Evolutionary conservation across 2,797 vertebrate genomes (phyloP).

Genomic region (Neomorphus geoffroyi): DNA sequence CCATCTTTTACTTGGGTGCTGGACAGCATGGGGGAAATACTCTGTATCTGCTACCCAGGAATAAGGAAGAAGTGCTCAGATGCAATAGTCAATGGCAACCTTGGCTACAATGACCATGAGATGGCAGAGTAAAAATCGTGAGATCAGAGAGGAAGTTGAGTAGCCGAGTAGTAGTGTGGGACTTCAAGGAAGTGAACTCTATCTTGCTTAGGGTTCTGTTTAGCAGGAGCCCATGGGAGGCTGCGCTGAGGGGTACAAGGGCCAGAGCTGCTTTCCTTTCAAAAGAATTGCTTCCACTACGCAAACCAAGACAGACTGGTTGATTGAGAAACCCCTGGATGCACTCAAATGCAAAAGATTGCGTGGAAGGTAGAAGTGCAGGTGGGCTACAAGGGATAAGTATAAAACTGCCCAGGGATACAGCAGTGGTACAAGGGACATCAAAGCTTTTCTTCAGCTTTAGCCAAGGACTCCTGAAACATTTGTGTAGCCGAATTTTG

Average conservation of each 20-base stretch:
- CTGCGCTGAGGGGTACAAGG: neutral
- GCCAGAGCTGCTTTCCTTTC: neutral
- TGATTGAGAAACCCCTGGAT: neutral
- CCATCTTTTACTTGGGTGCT: neutral
- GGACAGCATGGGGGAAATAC: neutral
- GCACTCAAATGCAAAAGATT: neutral
- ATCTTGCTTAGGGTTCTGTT: neutral
- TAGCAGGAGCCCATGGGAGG: neutral
- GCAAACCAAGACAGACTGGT: neutral
- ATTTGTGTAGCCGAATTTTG: neutral
- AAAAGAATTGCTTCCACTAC: neutral
- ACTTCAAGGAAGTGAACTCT: neutral
- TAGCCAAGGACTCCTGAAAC: neutral
- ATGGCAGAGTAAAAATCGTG: neutral
- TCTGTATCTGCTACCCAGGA: neutral
- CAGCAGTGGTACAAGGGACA: neutral
- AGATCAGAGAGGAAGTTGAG: neutral
- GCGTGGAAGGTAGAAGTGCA: neutral
- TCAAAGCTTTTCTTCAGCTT: neutral
- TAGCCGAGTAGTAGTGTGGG: neutral
- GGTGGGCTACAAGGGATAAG: neutral
- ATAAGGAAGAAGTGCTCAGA: neutral
- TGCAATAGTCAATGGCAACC: neutral
- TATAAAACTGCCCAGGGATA: neutral
- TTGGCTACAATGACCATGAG: neutral